These are phyloP conservation scores for Strigamia maritima DNA, from an alignment of 2,888 invertebrate genomes.

Conservation along the genomic window DNA sequence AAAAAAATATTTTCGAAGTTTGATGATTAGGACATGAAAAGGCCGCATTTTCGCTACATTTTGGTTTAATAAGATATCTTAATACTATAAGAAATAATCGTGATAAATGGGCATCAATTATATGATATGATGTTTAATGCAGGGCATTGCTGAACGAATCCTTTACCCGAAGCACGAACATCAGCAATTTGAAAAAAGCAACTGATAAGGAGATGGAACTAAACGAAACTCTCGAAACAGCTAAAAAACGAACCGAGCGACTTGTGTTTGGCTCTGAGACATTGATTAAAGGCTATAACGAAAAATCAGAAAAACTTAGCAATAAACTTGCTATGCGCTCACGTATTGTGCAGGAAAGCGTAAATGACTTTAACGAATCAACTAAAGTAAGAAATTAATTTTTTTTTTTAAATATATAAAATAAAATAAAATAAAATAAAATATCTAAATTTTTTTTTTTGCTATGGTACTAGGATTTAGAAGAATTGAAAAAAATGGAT, in stretches of 20 bases:
- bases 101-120: too few relatives aligned
- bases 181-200: not conserved
- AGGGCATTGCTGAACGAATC: not conserved
- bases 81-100: too few relatives aligned
- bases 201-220: conserved; percentile 18
- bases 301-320: not conserved
- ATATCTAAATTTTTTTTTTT: not conserved
- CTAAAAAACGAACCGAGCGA: not conserved
- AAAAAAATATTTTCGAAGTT: too few relatives aligned
- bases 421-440: not conserved
- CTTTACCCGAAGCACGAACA: not conserved
- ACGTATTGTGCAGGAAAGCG: not conserved
- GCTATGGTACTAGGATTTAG: not conserved
- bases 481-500: not conserved
- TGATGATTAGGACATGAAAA: too few relatives aligned
- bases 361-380: not conserved
- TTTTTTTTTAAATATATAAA: too few relatives aligned
- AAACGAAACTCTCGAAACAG: not conserved
- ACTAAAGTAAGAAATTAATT: not conserved
- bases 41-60: too few relatives aligned
- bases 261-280: not conserved
- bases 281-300: not conserved
- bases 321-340: not conserved
- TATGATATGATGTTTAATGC: too few relatives aligned
- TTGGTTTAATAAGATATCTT: too few relatives aligned